Conservation (phyloP, 2,113 vertebrate genomes). For the Harpagus bidentatus region DNA sequence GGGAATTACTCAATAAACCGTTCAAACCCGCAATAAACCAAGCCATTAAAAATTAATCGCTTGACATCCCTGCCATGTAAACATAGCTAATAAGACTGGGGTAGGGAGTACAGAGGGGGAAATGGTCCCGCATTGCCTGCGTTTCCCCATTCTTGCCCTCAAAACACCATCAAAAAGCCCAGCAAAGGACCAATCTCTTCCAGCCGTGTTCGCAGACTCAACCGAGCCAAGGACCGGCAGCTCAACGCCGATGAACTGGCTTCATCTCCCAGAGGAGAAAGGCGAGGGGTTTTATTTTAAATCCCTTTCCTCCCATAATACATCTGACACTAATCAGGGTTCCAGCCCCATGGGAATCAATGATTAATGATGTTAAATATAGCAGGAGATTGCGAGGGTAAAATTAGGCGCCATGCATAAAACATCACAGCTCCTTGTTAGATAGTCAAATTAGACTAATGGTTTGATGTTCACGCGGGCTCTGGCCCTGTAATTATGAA, state of each 20-base stretch:
- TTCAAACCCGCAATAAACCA: slow-evolving; percentile 70
- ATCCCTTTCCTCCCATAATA: slow-evolving; percentile 37
- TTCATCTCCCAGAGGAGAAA: neutral
- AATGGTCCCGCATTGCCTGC: rapidly evolving
- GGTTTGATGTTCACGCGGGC: neutral
- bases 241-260: rapidly evolving
- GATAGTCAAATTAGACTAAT: slow-evolving; percentile 53
- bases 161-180: neutral
- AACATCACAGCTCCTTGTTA: slow-evolving; percentile 69
- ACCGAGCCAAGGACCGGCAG: neutral
- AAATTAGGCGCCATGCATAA: slow-evolving; percentile 77
- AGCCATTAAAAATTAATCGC: slow-evolving; percentile 75
- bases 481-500: neutral
- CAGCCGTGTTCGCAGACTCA: rapidly evolving
- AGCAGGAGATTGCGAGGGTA: slow-evolving; percentile 67
- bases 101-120: neutral
- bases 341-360: slow-evolving; percentile 60
- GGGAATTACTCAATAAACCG: slow-evolving; percentile 73
- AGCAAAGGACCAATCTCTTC: neutral
- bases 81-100: slow-evolving; percentile 30
- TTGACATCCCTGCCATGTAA: slow-evolving; percentile 58
- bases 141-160: neutral
- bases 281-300: neutral
- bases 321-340: slow-evolving; percentile 76
- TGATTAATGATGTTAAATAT: slow-evolving; percentile 82